Evolutionary conservation across 1,140 invertebrate genomes (phyloP).

Genomic region (Carposina sasakii): DNA sequence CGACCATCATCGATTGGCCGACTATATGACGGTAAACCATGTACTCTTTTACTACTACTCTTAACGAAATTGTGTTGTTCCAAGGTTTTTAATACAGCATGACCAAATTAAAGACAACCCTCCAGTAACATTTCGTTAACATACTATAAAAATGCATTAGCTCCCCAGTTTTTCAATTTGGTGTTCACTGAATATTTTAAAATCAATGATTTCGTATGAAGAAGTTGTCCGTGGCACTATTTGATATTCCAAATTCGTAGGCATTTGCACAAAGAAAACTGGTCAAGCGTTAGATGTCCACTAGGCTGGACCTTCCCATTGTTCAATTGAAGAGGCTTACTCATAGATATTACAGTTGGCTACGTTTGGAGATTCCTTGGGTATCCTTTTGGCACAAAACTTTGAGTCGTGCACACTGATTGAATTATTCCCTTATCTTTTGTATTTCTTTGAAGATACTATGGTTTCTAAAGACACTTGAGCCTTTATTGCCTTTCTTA

Average conservation of each 20-base stretch:
- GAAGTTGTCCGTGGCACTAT: constrained; percentile 44
- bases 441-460: constrained; percentile 21
- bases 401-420: constrained; percentile 25
- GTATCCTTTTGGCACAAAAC: constrained; percentile 27
- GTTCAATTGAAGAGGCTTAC: constrained; percentile 48
- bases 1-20: no score
- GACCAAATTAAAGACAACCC: no score
- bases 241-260: constrained; percentile 60
- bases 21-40: no score
- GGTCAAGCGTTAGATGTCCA: constrained; percentile 66
- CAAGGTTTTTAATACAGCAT: no score
- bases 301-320: constrained; percentile 55
- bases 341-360: constrained; percentile 43
- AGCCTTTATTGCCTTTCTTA: no score
- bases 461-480: neutral
- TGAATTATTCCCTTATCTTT: constrained; percentile 29
- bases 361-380: constrained; percentile 36
- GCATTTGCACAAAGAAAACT: constrained; percentile 64
- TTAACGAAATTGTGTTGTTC: no score
- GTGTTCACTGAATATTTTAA: constrained; percentile 48
- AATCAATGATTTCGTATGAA: constrained; percentile 54
- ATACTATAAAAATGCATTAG: no score
- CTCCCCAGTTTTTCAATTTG: no score
- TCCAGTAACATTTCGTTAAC: no score
- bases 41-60: no score